phyloP scores from a whole-genome alignment of 1,140 invertebrate species.

The Drosophila seguyi region DNA sequence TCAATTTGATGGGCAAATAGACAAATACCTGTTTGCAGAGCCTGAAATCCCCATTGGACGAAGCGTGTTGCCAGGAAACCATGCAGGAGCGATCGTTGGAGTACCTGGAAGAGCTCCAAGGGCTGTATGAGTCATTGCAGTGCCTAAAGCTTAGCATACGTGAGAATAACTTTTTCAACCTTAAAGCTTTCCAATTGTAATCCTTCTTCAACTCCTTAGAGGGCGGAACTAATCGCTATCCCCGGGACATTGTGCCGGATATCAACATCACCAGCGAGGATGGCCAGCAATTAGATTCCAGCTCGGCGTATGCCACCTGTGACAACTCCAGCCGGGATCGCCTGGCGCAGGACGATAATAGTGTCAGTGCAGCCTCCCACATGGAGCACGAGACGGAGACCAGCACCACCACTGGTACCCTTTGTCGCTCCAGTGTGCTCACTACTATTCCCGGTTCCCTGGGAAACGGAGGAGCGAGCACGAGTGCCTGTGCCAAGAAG shows the following conservation, averaged over 20 bases:
- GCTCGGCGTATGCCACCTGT: slow-evolving; percentile 59
- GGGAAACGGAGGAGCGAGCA: slow-evolving; percentile 17
- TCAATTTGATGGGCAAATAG: not conserved
- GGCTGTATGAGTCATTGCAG: slow-evolving; percentile 64
- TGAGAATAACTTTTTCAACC: slow-evolving; percentile 21
- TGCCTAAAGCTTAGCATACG: slow-evolving; percentile 72
- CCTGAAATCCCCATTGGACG: slow-evolving; percentile 69
- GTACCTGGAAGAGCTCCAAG: slow-evolving; percentile 74
- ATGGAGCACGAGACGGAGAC: slow-evolving; percentile 75
- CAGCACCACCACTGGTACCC: slow-evolving; percentile 64
- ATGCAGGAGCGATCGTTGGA: slow-evolving; percentile 71
- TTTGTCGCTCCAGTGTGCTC: slow-evolving; percentile 50
- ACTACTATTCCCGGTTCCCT: slow-evolving; percentile 2
- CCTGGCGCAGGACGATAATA: slow-evolving; percentile 64
- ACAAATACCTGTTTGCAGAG: slow-evolving; percentile 61
- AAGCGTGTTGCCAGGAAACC: slow-evolving; percentile 79
- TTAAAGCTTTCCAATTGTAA: not conserved
- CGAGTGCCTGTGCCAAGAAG: slow-evolving; percentile 59
- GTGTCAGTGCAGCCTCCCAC: slow-evolving; percentile 65
- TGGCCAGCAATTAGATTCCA: slow-evolving; percentile 62
- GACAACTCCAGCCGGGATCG: slow-evolving; percentile 60
- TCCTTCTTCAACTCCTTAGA: slow-evolving; percentile 31
- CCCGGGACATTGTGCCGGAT: slow-evolving; percentile 75
- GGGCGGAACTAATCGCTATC: slow-evolving; percentile 68
- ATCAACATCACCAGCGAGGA: slow-evolving; percentile 81